These are phyloP conservation scores for Urocolius indicus DNA, from an alignment of 2,113 vertebrate genomes.

Conservation along the genomic window DNA sequence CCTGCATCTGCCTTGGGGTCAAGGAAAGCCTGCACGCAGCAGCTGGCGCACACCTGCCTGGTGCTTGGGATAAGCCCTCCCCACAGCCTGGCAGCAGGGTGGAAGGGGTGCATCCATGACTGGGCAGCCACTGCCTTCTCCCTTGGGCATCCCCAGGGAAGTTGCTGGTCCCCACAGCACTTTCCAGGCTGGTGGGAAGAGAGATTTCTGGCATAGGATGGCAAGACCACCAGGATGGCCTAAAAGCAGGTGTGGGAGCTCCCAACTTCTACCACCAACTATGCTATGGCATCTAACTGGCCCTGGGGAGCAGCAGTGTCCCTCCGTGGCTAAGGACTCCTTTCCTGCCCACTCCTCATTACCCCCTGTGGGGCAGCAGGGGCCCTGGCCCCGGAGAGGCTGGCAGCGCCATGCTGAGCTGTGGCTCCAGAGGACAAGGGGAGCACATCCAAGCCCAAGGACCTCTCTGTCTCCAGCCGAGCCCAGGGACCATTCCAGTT, in stretches of 20 bases:
- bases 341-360: background rate
- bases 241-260: background rate
- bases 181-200: background rate
- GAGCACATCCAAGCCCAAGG: background rate
- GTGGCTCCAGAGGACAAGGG: background rate
- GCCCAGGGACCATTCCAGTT: background rate
- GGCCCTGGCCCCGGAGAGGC: background rate
- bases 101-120: background rate
- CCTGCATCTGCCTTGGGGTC: conserved; percentile 87
- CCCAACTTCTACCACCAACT: background rate
- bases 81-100: background rate
- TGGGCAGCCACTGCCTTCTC: background rate
- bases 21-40: conserved; percentile 85
- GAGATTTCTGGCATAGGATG: background rate
- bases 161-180: fast-evolving
- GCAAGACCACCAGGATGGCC: background rate
- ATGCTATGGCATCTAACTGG: background rate
- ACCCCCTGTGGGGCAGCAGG: background rate
- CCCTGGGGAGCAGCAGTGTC: background rate
- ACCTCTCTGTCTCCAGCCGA: background rate
- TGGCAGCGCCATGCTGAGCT: background rate
- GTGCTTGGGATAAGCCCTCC: fast-evolving
- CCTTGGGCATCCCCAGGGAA: background rate
- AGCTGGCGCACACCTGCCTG: fast-evolving
- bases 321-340: background rate